These are phyloP conservation scores for Diorhabda carinulata DNA, from an alignment of 1,140 invertebrate species.

Conservation along the genomic window DNA sequence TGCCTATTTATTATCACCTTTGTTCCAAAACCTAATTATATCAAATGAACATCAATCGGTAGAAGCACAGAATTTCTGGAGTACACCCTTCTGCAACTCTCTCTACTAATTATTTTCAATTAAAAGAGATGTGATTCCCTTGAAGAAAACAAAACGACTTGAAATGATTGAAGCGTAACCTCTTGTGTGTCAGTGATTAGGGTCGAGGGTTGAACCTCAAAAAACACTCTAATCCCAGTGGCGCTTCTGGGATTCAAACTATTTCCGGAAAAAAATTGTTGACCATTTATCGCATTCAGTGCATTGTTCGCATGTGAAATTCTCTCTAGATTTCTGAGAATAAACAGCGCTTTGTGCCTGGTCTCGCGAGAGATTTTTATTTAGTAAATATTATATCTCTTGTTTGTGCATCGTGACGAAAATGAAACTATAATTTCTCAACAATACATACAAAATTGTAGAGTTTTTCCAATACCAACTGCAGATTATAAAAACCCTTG, in stretches of 20 bases:
- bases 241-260: not conserved
- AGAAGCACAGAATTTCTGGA: not conserved
- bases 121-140: not conserved
- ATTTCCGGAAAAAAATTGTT: not conserved
- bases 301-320: not conserved
- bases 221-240: not conserved
- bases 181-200: not conserved
- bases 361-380: not conserved
- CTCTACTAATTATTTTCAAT: constrained; percentile 1
- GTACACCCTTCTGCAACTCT: not conserved
- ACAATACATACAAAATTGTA: too few relatives aligned
- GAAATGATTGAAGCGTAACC: constrained; percentile 2
- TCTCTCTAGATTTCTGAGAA: not conserved
- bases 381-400: not conserved
- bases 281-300: not conserved
- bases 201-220: not conserved
- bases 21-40: too few relatives aligned
- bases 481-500: too few relatives aligned
- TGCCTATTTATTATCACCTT: too few relatives aligned
- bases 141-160: not conserved
- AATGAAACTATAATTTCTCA: too few relatives aligned
- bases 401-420: not conserved
- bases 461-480: too few relatives aligned
- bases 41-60: too few relatives aligned
- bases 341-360: not conserved